Conservation (phyloP, 64 coral and sea anemone genomes). For the Montipora sp. region DNA sequence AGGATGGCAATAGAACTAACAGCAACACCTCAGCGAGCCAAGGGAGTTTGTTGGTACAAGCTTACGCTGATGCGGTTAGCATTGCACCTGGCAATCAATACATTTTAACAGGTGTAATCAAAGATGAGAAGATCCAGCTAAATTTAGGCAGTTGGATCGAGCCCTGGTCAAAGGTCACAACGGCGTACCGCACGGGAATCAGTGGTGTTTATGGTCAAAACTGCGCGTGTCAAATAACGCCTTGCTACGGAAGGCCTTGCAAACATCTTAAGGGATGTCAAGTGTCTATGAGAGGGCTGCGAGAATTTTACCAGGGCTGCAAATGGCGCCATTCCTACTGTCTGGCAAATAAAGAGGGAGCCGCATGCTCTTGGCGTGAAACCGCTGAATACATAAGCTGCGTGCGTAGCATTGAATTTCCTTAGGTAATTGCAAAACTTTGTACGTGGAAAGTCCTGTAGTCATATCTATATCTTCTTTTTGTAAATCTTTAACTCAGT, state of each 20-base stretch:
- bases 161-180: slow-evolving; percentile 27
- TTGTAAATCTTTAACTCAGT: too few relatives aligned
- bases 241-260: background rate
- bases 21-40: background rate
- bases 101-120: slow-evolving; percentile 12
- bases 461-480: too few relatives aligned
- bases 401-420: background rate
- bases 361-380: slow-evolving; percentile 41
- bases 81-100: background rate
- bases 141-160: slow-evolving; percentile 18
- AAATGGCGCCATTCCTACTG: slow-evolving; percentile 58
- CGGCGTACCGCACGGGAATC: slow-evolving; percentile 32
- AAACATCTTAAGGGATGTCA: slow-evolving; percentile 4
- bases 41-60: background rate
- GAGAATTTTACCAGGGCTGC: slow-evolving; percentile 12
- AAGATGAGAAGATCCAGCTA: slow-evolving; percentile 14
- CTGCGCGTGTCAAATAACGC: slow-evolving; percentile 42
- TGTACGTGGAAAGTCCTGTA: too few relatives aligned
- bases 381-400: slow-evolving; percentile 32
- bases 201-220: slow-evolving; percentile 40
- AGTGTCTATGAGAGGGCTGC: background rate
- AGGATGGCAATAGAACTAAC: background rate
- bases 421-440: background rate
- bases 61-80: slow-evolving; percentile 1
- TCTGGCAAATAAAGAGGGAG: slow-evolving; percentile 1